phyloP scores from a whole-genome alignment of 2,113 vertebrate genomes.

The Ochotona princeps region DNA sequence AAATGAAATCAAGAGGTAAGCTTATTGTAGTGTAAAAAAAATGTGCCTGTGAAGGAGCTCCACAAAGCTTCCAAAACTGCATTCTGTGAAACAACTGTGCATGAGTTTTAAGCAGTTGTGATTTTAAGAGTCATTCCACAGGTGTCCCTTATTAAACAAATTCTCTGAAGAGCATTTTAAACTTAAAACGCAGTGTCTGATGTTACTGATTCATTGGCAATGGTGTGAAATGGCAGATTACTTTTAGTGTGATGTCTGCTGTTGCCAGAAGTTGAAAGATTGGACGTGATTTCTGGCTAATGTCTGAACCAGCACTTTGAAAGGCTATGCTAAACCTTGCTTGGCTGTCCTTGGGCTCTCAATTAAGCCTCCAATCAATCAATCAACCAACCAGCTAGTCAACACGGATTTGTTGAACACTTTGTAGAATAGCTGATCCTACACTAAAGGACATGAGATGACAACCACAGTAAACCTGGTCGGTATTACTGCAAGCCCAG shows the following conservation, averaged over 20 bases:
- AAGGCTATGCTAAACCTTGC: conserved; percentile 55
- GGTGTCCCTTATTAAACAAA: conserved; percentile 48
- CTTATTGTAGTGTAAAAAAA: too few species aligned
- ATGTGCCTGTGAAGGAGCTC: too few species aligned
- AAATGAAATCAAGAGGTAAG: too few species aligned
- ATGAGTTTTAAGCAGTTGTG: conserved; percentile 34
- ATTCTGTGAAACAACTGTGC: not conserved
- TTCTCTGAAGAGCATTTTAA: conserved; percentile 54
- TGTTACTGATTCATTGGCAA: conserved; percentile 22
- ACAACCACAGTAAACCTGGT: conserved; percentile 9
- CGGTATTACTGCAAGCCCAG: not conserved
- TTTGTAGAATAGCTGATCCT: conserved; percentile 54
- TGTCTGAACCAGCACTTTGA: conserved; percentile 43
- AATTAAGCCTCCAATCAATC: conserved; percentile 48
- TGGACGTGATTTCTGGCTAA: conserved; percentile 60
- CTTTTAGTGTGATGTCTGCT: conserved; percentile 43
- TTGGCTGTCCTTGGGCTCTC: conserved; percentile 49
- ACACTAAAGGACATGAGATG: conserved; percentile 48
- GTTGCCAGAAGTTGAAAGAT: conserved; percentile 22
- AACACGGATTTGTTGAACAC: conserved; percentile 51
- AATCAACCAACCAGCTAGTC: not conserved
- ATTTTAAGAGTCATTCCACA: conserved; percentile 2
- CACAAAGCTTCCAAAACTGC: too few species aligned
- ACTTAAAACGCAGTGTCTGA: conserved; percentile 48
- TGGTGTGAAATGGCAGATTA: conserved; percentile 40